Evolutionary conservation across 2,113 vertebrate genomes (phyloP), one percentile per base, ranked within the genome.

Genomic region (Dendrocopos noguchii): DNA sequence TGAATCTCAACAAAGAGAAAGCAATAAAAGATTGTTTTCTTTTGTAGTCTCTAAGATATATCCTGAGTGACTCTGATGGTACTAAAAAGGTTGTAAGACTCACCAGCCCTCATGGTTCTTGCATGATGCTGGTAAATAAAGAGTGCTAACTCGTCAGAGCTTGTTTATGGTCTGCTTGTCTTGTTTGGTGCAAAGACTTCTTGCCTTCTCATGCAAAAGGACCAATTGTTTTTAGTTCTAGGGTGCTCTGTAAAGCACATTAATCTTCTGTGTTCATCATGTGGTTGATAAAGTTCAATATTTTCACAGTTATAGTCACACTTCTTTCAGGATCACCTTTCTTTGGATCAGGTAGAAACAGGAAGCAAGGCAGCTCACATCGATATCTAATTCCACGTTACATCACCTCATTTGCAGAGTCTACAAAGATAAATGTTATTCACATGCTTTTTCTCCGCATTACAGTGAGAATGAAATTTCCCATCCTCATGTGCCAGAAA

Each of bases 291-390:
- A 87, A 95, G 59, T 93, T 94, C 50, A 83, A 61, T 91, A 87
- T 94, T 91, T 96, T 88, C 13, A 80, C 6, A 3, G 74, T 94
- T 93, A 84, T 56, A 90, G 76, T 60, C 87, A 81, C 68, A 83
- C 56, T 93, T 95, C 83, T 96, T 94, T 91, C 71, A 96, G 78
- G 85, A 97, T 87, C 34, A 77, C 11, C 31, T 71, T 93, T 95
- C 71, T 94, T 88, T 95, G 12, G 47, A 80, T 94, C 79, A 96
- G 7, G 15, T 53, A 36, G 44, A 53, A 90, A 72, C 34, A 80
- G 73, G 64, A 96, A 96, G 5, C 6, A 92, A 64, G 73, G 91
- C 70, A 93, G 39, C 72, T 95, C 91, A 57, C 73, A 86, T 95
- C 80, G 86, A 47, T 34, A 90, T 92, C 56, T 93, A 92, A 87